Evolutionary conservation across 2,113 vertebrate genomes (phyloP).

Genomic region (Nothoprocta pentlandii): DNA sequence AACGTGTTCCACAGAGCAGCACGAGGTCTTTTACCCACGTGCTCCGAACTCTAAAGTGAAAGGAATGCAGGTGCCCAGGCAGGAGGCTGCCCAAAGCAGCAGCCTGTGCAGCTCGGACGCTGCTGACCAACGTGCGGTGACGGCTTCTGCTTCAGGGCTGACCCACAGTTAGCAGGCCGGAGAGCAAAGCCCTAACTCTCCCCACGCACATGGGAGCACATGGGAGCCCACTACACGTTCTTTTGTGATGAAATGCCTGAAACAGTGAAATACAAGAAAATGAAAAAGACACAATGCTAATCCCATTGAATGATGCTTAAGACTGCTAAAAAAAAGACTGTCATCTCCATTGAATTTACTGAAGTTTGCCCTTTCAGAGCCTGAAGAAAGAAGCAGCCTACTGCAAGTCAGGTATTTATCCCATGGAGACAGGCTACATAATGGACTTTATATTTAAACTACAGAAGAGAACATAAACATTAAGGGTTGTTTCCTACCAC

Average conservation of each 20-base stretch:
- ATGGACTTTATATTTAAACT: neutral
- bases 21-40: neutral
- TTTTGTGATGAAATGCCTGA: neutral
- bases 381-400: neutral
- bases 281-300: neutral
- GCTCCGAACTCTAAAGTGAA: neutral
- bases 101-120: neutral
- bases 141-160: neutral
- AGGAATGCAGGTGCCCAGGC: neutral
- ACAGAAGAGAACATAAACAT: neutral
- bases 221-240: neutral
- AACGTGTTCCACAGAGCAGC: neutral
- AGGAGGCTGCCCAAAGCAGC: neutral
- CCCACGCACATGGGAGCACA: rapidly evolving
- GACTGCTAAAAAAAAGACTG: neutral
- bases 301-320: neutral
- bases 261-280: neutral
- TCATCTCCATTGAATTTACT: neutral
- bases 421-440: neutral
- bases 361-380: neutral
- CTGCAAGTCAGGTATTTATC: neutral
- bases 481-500: neutral
- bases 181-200: neutral
- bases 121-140: neutral
- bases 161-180: neutral